Evolutionary conservation across 2,888 invertebrate species (phyloP).

Genomic region (Nephrotoma appendiculata): DNA sequence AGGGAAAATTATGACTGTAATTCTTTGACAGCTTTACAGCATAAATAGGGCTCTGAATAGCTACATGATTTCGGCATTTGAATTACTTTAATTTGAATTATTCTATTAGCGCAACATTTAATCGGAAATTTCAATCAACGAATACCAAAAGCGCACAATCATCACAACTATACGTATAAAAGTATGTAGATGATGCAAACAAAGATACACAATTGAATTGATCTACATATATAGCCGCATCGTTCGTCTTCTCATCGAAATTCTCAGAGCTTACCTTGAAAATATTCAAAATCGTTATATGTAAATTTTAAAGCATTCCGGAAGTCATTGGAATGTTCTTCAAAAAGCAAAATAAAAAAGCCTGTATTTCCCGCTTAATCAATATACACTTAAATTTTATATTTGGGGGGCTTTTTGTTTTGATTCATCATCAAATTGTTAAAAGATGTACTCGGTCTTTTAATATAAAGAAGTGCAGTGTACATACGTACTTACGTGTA

Average conservation of each 20-base stretch:
- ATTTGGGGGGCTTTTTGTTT: not conserved
- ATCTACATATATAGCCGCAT: not conserved
- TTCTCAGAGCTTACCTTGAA: not conserved
- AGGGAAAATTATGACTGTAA: too few species aligned
- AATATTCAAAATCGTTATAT: not conserved
- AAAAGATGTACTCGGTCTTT: not conserved
- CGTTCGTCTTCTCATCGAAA: not conserved
- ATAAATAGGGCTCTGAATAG: too few species aligned
- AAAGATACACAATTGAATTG: not conserved
- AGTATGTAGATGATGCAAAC: not conserved
- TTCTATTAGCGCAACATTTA: not conserved
- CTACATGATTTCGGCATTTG: too few species aligned
- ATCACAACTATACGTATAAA: not conserved
- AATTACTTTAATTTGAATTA: not conserved
- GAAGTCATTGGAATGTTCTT: not conserved
- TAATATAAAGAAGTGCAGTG: not conserved
- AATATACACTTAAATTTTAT: not conserved
- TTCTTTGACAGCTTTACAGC: too few species aligned
- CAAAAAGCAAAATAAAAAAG: not conserved
- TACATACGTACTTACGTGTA: not conserved
- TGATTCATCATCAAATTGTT: not conserved
- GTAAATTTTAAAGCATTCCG: not conserved
- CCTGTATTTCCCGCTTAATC: not conserved
- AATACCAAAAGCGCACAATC: not conserved
- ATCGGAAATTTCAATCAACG: not conserved